Evolutionary conservation across 2,888 invertebrate species (phyloP).

Genomic region (Busseola fusca): DNA sequence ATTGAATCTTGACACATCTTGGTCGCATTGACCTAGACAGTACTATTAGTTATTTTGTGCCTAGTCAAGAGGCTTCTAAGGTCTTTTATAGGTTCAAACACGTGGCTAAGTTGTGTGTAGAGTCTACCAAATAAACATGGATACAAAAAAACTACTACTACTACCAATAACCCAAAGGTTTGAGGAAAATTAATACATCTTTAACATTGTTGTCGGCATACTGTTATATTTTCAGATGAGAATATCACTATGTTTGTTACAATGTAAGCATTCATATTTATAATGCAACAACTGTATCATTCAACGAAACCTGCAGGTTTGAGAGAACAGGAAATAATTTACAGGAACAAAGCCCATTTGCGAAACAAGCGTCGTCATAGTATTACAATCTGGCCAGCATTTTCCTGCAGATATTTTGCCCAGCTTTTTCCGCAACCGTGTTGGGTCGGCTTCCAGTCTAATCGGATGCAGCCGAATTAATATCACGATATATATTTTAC

Average conservation of each 20-base stretch:
- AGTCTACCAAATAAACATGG: not conserved
- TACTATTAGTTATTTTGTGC: too few relatives aligned
- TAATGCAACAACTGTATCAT: constrained; percentile 3
- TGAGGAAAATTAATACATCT: not conserved
- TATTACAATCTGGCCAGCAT: too few relatives aligned
- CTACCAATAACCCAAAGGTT: not conserved
- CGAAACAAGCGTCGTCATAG: not conserved
- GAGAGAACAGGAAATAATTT: constrained; percentile 16
- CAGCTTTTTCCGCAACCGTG: not conserved
- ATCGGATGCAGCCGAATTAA: not conserved
- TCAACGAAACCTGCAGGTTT: not conserved
- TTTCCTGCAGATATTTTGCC: not conserved
- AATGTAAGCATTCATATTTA: not conserved
- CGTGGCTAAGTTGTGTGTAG: not conserved
- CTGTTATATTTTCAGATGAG: not conserved
- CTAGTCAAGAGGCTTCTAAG: not conserved
- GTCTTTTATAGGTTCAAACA: not conserved
- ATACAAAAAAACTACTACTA: not conserved
- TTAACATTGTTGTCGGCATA: not conserved
- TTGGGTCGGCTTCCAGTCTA: not conserved
- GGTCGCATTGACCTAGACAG: too few relatives aligned
- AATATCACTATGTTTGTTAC: not conserved
- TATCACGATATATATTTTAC: not conserved
- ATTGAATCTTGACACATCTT: too few relatives aligned
- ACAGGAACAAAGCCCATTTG: constrained; percentile 8